phyloP scores from a whole-genome alignment of 2,113 vertebrate genomes.

The Myotis brandtii region DNA sequence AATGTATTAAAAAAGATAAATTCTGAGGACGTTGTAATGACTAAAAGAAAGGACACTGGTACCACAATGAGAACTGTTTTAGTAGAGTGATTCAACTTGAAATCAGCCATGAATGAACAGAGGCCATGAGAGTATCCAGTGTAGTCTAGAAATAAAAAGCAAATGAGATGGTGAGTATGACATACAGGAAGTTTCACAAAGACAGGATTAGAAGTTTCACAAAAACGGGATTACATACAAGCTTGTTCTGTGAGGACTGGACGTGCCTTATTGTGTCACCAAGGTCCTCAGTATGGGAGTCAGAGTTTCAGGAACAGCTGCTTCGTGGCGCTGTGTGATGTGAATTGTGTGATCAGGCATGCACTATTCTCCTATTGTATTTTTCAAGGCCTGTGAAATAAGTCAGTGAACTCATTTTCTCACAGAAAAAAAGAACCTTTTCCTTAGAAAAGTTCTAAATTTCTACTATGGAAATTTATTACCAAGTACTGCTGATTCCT shows the following conservation, averaged over 20 bases:
- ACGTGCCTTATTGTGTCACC: background rate
- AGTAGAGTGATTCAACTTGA: background rate
- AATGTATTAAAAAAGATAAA: background rate
- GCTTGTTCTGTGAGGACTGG: background rate
- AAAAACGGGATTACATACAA: background rate
- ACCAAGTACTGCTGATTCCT: background rate
- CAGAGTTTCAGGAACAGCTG: background rate
- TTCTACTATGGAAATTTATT: conserved; percentile 3
- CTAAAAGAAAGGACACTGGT: background rate
- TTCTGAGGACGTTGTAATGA: background rate
- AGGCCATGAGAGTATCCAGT: background rate
- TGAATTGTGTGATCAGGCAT: background rate
- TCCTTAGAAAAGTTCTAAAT: background rate
- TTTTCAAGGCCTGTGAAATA: conserved; percentile 21
- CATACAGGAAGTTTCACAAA: background rate
- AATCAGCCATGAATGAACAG: background rate
- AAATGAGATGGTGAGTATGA: background rate
- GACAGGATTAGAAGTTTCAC: background rate
- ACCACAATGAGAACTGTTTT: background rate
- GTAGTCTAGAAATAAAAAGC: conserved; percentile 1
- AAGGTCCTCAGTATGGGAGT: background rate
- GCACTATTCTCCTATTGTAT: background rate
- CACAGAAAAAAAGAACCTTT: background rate
- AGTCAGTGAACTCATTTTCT: conserved; percentile 16
- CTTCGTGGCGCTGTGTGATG: too few species aligned